Percentiles rank a stretch among this genome's conserved stretches.
phyloP scores from a whole-genome alignment of 2,888 invertebrate genomes.

The Auanema freiburgensis region DNA sequence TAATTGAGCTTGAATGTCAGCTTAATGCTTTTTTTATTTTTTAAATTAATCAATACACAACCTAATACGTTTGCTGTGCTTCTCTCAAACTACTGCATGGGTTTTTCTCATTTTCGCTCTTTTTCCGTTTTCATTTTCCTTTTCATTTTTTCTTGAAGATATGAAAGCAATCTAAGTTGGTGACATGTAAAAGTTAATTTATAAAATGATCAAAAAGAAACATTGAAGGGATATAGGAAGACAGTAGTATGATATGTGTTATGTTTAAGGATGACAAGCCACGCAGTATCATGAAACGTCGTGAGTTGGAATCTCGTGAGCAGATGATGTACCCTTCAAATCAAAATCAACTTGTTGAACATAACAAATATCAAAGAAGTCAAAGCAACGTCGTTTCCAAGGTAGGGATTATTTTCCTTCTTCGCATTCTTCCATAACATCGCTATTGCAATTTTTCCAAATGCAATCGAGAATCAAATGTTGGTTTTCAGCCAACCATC shows the following conservation, averaged over 20 bases:
- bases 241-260: background rate
- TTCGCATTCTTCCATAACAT: too few species aligned
- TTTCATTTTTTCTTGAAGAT: too few species aligned
- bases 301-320: slow-evolving; percentile 52
- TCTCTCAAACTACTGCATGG: too few species aligned
- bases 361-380: slow-evolving; percentile 27
- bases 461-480: background rate
- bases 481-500: slow-evolving; percentile 49
- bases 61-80: too few species aligned
- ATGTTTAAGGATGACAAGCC: slow-evolving; percentile 54
- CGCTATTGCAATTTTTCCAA: too few species aligned
- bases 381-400: slow-evolving; percentile 24
- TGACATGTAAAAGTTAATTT: too few species aligned
- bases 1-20: too few species aligned
- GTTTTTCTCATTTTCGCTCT: too few species aligned
- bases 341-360: slow-evolving; percentile 39
- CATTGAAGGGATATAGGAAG: background rate
- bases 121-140: too few species aligned
- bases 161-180: too few species aligned
- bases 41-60: too few species aligned
- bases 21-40: too few species aligned
- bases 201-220: background rate
- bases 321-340: slow-evolving; percentile 48
- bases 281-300: slow-evolving; percentile 57
- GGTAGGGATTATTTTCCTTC: slow-evolving; percentile 10